Evolutionary conservation across 1,140 invertebrate species (phyloP).

Genomic region (Ruditapes philippinarum): DNA sequence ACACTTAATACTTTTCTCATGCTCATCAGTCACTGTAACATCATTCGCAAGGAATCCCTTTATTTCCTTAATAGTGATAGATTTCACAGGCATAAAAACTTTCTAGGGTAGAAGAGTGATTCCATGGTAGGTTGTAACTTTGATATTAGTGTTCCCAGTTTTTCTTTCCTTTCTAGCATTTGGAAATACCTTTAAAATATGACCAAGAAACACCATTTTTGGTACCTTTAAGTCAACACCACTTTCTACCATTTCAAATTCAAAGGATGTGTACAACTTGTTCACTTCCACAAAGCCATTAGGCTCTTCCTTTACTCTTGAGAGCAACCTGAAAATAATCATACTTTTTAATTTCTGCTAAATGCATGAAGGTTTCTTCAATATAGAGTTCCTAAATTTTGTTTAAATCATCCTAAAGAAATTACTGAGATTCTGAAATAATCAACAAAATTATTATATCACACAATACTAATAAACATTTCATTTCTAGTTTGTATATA

Average conservation of each 20-base stretch:
- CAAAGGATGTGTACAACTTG: constrained; percentile 1
- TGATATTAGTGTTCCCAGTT: not conserved
- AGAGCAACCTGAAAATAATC: constrained; percentile 28
- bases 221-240: not conserved
- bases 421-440: no score
- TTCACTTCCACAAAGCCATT: constrained; percentile 9
- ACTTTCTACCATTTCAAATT: constrained; percentile 33
- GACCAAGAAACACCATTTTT: not conserved
- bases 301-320: not conserved
- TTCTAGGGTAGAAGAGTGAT: not conserved
- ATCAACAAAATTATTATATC: no score
- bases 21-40: not conserved
- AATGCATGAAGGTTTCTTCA: no score
- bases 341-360: no score
- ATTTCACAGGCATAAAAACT: not conserved
- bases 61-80: not conserved
- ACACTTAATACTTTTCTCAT: not conserved
- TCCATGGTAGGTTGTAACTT: not conserved
- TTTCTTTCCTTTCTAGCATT: not conserved
- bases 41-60: not conserved
- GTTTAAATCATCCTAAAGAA: no score
- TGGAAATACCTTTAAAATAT: not conserved
- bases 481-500: no score
- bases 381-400: no score
- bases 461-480: no score